Percentiles rank a stretch among this genome's conserved stretches.
Evolutionary conservation across 2,113 vertebrate species (phyloP).

Genomic region (Oxygymnocypris stewartii): DNA sequence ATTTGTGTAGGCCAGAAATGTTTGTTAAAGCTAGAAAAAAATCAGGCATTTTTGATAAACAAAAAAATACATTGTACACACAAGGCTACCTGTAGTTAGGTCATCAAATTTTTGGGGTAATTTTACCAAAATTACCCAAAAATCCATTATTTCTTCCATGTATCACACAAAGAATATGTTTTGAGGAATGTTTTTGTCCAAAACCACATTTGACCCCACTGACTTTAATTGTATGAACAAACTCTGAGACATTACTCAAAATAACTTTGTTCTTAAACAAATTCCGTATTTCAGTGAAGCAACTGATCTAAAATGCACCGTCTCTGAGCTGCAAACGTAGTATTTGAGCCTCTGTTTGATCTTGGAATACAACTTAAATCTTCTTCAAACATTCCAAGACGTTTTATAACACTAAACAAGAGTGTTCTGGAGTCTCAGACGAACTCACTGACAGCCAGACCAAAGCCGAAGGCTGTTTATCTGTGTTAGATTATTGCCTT

Average conservation of each 20-base stretch:
- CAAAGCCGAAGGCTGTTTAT: not conserved
- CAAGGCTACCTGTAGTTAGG: not conserved
- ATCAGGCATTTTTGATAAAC: conserved; percentile 9
- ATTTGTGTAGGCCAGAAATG: conserved; percentile 8
- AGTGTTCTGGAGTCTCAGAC: not conserved
- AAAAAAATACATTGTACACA: not conserved
- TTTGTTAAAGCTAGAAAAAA: conserved; percentile 29
- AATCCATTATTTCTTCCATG: not conserved
- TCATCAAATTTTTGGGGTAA: not conserved
- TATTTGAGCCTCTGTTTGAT: not conserved
- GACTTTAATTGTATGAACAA: not conserved
- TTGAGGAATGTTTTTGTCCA: not conserved
- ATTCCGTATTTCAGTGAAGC: not conserved
- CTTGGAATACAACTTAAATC: conserved; percentile 1
- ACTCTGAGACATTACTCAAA: not conserved
- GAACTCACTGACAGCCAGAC: conserved; percentile 9
- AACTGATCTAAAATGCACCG: not conserved
- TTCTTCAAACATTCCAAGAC: not conserved
- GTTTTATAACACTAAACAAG: not conserved
- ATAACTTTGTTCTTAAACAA: not conserved
- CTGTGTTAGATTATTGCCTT: not conserved
- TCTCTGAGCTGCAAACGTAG: not conserved
- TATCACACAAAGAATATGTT: not conserved
- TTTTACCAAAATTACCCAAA: too few relatives aligned
- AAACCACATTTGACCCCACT: not conserved